phyloP scores from a whole-genome alignment of 1,140 invertebrate genomes.

The Armadillidium nasatum region DNA sequence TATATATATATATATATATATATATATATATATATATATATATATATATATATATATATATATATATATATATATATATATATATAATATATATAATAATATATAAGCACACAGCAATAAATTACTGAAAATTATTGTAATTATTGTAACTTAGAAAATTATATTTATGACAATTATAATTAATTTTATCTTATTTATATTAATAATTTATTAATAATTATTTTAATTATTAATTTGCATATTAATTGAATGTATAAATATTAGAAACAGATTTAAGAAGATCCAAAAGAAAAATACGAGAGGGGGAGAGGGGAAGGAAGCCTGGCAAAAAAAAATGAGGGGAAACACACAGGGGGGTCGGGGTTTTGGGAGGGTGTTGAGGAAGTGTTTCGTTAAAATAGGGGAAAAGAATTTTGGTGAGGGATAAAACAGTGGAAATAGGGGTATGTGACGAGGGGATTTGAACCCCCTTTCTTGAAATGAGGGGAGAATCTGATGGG shows the following conservation, averaged over 20 bases:
- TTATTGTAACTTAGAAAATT: no score
- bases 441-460: not conserved
- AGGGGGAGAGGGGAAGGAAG: not conserved
- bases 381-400: not conserved
- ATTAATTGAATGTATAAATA: no score
- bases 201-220: no score
- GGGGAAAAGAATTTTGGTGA: not conserved
- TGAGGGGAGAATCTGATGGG: no score
- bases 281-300: not conserved
- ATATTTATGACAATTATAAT: no score
- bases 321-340: not conserved
- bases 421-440: not conserved
- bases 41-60: slow-evolving; percentile 14
- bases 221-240: no score
- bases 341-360: not conserved
- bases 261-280: not conserved
- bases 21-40: slow-evolving; percentile 12
- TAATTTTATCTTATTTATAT: no score
- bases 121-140: no score
- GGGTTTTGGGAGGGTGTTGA: not conserved
- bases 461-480: not conserved
- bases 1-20: slow-evolving; percentile 15
- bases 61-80: slow-evolving; percentile 1
- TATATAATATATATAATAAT: not conserved
- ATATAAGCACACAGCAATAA: no score